A percentile compares a stretch with the other conserved stretches of the same genome.
Evolutionary conservation across 53 echinoderm and acorn worm species (phyloP).

Genomic region (Crossaster papposus): DNA sequence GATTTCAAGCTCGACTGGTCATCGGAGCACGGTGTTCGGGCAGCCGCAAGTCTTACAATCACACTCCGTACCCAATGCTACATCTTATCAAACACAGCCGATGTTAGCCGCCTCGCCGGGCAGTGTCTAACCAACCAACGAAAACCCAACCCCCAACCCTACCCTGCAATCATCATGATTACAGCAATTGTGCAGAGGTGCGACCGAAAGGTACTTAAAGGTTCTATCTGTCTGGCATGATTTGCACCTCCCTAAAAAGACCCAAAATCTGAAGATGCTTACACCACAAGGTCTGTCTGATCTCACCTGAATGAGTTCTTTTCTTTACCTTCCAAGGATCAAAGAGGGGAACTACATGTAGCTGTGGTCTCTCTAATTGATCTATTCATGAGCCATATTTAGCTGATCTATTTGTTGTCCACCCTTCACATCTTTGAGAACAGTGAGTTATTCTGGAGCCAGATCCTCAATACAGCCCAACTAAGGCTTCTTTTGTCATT

Average conservation of each 20-base stretch:
- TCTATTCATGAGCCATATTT: conserved; percentile 48
- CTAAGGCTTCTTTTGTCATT: conserved; percentile 15
- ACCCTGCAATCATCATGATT: not conserved
- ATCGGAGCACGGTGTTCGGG: not conserved
- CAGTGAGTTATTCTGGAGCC: not conserved
- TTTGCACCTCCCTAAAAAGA: conserved; percentile 27
- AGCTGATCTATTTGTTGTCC: conserved; percentile 34
- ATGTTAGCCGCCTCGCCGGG: not conserved
- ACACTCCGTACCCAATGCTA: not conserved
- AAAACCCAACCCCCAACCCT: not conserved
- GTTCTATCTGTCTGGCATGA: not conserved
- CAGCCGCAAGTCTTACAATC: not conserved
- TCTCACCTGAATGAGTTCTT: not conserved
- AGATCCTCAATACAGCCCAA: not conserved
- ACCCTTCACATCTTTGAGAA: conserved; percentile 25
- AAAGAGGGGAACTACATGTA: conserved; percentile 31
- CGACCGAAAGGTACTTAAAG: not conserved
- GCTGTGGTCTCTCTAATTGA: conserved; percentile 43
- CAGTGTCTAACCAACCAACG: not conserved
- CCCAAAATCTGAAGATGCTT: conserved; percentile 17
- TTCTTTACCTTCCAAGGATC: conserved; percentile 24
- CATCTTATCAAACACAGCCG: not conserved
- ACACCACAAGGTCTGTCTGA: not conserved
- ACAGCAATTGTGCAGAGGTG: conserved; percentile 18
- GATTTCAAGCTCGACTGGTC: conserved; percentile 7